Percentiles rank a stretch among this genome's conserved stretches.
Evolutionary conservation across 1,140 invertebrate species (phyloP).

Genomic region (Ceratosolen solmsi): DNA sequence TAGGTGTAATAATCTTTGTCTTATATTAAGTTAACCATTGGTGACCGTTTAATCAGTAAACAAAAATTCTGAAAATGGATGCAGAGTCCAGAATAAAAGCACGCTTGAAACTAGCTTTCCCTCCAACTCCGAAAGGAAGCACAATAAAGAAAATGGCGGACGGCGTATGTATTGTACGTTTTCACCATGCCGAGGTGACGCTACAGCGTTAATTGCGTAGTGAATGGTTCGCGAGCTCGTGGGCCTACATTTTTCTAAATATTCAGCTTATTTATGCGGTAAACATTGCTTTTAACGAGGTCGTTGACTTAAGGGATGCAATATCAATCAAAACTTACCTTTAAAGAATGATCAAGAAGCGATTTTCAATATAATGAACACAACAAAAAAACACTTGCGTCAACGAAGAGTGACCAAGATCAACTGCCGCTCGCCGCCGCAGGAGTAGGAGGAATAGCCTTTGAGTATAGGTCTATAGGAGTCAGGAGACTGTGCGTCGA

Average conservation of each 20-base stretch:
- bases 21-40: too few species aligned
- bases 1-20: too few species aligned
- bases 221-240: background rate
- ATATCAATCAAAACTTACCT: background rate
- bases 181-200: constrained; percentile 59
- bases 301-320: too few species aligned
- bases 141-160: constrained; percentile 71
- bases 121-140: constrained; percentile 67
- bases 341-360: background rate
- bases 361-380: background rate
- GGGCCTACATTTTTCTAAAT: too few species aligned
- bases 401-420: constrained; percentile 41
- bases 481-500: background rate
- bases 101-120: constrained; percentile 59
- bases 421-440: constrained; percentile 32
- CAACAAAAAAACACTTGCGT: constrained; percentile 14
- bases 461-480: background rate
- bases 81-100: too few species aligned
- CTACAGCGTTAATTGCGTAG: constrained; percentile 48
- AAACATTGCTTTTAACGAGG: too few species aligned
- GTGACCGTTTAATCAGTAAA: too few species aligned
- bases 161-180: constrained; percentile 54
- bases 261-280: too few species aligned
- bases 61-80: too few species aligned
- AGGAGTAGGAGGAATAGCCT: background rate